A percentile compares a stretch with the other conserved stretches of the same genome.
phyloP scores from a whole-genome alignment of 2,797 vertebrate genomes.

The Characodon lateralis region DNA sequence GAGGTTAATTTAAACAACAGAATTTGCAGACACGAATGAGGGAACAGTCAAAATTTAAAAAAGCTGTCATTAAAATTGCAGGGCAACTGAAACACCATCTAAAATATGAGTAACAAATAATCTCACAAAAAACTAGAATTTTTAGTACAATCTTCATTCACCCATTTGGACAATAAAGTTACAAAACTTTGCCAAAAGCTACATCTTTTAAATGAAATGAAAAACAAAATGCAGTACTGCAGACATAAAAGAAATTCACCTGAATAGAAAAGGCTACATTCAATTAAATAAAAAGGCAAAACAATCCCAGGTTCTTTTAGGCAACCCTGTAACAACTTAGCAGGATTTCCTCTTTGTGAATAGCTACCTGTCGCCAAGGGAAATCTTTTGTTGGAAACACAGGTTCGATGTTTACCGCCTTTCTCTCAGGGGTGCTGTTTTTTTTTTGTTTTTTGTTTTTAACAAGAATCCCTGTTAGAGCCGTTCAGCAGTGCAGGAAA shows the following conservation, averaged over 20 bases:
- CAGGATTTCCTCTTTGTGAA: slow-evolving; percentile 29
- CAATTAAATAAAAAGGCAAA: slow-evolving; percentile 61
- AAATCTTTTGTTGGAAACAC: slow-evolving; percentile 34
- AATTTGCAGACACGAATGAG: too few species aligned
- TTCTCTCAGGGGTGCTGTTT: slow-evolving; percentile 63
- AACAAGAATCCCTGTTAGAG: slow-evolving; percentile 50
- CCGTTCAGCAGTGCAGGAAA: slow-evolving; percentile 54
- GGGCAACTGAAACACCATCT: not conserved
- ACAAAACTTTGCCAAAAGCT: not conserved
- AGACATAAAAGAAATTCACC: slow-evolving; percentile 26
- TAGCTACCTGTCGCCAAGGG: slow-evolving; percentile 43
- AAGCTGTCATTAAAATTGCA: not conserved
- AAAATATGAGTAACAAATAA: not conserved
- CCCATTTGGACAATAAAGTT: not conserved
- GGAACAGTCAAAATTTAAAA: not conserved
- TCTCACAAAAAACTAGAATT: too few species aligned
- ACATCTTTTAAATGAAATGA: not conserved
- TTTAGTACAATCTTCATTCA: not conserved
- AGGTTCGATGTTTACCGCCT: slow-evolving; percentile 56
- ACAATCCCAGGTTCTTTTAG: slow-evolving; percentile 41
- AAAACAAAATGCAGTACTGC: slow-evolving; percentile 18
- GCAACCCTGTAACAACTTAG: slow-evolving; percentile 13
- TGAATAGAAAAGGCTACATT: slow-evolving; percentile 46
- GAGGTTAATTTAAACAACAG: too few species aligned
- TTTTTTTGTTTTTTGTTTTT: not conserved